Evolutionary conservation across 2,113 vertebrate species (phyloP).

Genomic region (Trichomycterus rosablanca): DNA sequence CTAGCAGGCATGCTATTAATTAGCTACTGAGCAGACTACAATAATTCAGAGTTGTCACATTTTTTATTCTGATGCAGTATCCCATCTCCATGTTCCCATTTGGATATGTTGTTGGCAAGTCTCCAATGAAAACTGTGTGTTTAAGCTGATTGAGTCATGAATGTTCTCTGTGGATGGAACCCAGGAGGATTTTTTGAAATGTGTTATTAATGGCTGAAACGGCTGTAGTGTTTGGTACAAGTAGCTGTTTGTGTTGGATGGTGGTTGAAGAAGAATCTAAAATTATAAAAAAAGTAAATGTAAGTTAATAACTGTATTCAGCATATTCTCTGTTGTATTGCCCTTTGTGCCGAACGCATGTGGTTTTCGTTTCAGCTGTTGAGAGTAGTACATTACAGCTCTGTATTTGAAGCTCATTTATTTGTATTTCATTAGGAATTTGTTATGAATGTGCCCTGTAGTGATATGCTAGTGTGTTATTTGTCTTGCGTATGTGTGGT

Average conservation of each 20-base stretch:
- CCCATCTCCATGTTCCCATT: too few species aligned
- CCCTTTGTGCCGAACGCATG: background rate
- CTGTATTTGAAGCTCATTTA: conserved; percentile 7
- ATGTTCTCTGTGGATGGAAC: too few species aligned
- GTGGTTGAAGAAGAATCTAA: background rate
- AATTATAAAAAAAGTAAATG: too few species aligned
- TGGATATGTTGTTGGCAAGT: too few species aligned
- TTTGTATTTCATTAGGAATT: conserved; percentile 24
- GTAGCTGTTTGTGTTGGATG: conserved; percentile 1
- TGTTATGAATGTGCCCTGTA: background rate
- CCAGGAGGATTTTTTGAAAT: too few species aligned
- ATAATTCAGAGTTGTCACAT: too few species aligned
- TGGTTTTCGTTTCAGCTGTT: background rate
- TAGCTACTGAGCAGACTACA: too few species aligned
- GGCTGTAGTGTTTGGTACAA: background rate
- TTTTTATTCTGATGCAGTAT: too few species aligned
- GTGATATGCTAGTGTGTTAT: conserved; percentile 24
- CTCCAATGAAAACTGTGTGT: too few species aligned
- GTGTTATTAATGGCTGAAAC: too few species aligned
- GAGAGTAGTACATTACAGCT: background rate
- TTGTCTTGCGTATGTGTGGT: conserved; percentile 8
- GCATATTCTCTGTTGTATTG: conserved; percentile 14
- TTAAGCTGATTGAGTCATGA: too few species aligned
- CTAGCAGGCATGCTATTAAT: too few species aligned
- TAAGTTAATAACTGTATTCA: background rate